Evolutionary conservation across 2,888 invertebrate genomes (phyloP).

Genomic region (Lasioglossum leucozonium): DNA sequence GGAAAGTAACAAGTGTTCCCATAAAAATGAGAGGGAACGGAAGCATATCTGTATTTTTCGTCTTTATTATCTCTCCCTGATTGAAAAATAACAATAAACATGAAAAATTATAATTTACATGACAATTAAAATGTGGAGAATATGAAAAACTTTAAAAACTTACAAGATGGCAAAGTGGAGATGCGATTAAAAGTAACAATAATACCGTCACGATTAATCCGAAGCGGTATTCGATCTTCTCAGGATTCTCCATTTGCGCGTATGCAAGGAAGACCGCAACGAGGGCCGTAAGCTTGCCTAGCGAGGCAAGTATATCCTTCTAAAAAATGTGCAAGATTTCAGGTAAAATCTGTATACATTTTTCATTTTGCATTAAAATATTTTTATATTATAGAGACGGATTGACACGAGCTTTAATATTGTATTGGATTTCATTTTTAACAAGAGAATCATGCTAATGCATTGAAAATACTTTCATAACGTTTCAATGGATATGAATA

Average conservation of each 20-base stretch:
- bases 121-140: background rate
- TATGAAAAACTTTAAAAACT: slow-evolving; percentile 77
- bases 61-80: slow-evolving; percentile 91
- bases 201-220: slow-evolving; percentile 90
- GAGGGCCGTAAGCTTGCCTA: slow-evolving; percentile 86
- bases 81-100: background rate
- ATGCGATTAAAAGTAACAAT: slow-evolving; percentile 88
- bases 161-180: slow-evolving; percentile 90
- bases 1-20: slow-evolving; percentile 91
- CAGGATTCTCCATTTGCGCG: slow-evolving; percentile 88
- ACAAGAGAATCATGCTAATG: too few species aligned
- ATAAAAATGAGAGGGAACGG: slow-evolving; percentile 95
- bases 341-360: background rate
- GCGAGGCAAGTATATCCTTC: slow-evolving; percentile 65
- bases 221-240: slow-evolving; percentile 88
- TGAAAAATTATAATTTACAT: background rate
- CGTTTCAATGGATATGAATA: background rate
- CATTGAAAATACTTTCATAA: background rate
- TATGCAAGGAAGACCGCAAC: slow-evolving; percentile 88
- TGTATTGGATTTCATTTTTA: too few species aligned
- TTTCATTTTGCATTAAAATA: background rate
- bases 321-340: slow-evolving; percentile 49
- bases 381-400: background rate
- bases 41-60: slow-evolving; percentile 93
- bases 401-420: too few species aligned